A percentile compares a stretch with the other conserved stretches of the same genome.
These are phyloP conservation scores for Endomychus coccineus DNA, from an alignment of 2,888 invertebrate species.

Conservation along the genomic window DNA sequence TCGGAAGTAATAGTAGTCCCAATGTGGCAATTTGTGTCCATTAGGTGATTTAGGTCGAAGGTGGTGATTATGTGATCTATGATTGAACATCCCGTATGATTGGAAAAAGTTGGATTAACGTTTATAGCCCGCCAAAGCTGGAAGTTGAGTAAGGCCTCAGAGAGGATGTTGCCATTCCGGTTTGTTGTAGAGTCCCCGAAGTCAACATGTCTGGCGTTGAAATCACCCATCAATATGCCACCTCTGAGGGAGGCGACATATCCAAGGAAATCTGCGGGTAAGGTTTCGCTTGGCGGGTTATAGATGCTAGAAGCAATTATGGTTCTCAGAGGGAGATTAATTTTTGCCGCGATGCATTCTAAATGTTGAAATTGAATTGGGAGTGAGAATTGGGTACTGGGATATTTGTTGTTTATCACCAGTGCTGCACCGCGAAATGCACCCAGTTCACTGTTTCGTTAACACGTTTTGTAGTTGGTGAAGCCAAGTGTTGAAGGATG, in stretches of 20 bases:
- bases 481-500: no score
- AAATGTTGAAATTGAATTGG: neutral
- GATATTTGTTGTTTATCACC: neutral
- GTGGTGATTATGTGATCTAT: no score
- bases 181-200: neutral
- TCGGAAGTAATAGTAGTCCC: no score
- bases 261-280: neutral
- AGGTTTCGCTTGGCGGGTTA: neutral
- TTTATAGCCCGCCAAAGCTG: no score
- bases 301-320: neutral
- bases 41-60: no score
- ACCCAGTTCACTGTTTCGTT: neutral
- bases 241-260: neutral
- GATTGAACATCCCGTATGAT: no score
- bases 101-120: no score
- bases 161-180: neutral
- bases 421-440: neutral
- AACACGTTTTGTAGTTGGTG: neutral
- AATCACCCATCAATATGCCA: neutral
- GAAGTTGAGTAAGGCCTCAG: no score
- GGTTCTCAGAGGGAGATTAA: neutral
- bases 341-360: conserved; percentile 1
- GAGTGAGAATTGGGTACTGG: neutral
- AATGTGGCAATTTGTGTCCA: no score
- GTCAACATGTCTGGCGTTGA: neutral